Conservation (phyloP, 2,797 vertebrate genomes). For the Periparus ater region DNA sequence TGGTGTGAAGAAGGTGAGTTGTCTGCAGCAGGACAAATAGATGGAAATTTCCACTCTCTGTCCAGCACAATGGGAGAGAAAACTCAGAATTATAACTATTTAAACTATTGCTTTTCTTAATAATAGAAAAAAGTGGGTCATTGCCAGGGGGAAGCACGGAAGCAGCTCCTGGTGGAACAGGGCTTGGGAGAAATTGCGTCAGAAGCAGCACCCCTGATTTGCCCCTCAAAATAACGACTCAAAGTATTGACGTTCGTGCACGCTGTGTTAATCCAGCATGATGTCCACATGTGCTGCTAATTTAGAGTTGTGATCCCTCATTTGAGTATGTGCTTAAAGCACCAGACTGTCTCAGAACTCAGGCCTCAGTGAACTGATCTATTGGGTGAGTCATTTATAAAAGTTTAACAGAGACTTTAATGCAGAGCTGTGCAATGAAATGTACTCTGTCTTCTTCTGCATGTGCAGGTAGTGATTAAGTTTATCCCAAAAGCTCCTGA, state of each 20-base stretch:
- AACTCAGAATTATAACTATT: not conserved
- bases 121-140: slow-evolving; percentile 19
- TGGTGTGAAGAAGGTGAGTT: not conserved
- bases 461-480: not conserved
- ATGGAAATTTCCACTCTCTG: not conserved
- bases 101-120: not conserved
- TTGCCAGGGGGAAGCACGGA: not conserved
- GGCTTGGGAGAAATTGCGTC: not conserved
- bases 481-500: not conserved
- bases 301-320: not conserved
- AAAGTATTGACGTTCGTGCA: not conserved
- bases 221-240: slow-evolving; percentile 1
- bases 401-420: slow-evolving; percentile 26
- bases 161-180: not conserved
- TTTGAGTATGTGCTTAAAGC: not conserved
- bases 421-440: not conserved
- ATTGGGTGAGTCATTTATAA: not conserved
- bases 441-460: not conserved
- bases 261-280: not conserved
- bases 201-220: not conserved
- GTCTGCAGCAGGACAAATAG: not conserved
- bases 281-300: not conserved
- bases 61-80: not conserved
- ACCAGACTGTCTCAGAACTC: not conserved
- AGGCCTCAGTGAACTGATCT: not conserved